phyloP scores from a whole-genome alignment of 2,797 vertebrate species.

The Agapornis canus region DNA sequence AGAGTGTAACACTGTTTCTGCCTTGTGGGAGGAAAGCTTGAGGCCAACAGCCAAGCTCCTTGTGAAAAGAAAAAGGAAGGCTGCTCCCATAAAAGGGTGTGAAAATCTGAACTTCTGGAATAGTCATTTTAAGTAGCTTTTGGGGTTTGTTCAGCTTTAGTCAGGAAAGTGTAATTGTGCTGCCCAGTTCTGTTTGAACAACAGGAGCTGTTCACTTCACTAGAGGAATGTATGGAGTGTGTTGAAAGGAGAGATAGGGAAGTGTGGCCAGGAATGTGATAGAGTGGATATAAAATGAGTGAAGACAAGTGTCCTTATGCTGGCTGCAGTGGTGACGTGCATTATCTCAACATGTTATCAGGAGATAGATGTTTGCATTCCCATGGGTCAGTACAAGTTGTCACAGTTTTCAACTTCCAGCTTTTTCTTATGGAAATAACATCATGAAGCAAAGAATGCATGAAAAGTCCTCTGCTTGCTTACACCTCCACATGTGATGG shows the following conservation, averaged over 20 bases:
- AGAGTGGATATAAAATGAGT: slow-evolving; percentile 45
- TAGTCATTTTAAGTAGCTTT: neutral
- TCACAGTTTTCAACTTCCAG: slow-evolving; percentile 52
- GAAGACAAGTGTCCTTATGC: slow-evolving; percentile 62
- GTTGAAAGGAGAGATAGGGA: slow-evolving; percentile 63
- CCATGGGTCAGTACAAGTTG: slow-evolving; percentile 27
- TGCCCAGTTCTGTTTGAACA: slow-evolving; percentile 11
- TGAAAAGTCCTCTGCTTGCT: neutral
- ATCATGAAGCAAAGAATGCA: slow-evolving; percentile 12
- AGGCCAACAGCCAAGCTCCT: neutral
- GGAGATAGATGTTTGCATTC: slow-evolving; percentile 51
- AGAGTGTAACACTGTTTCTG: neutral
- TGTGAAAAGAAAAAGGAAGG: neutral
- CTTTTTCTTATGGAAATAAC: slow-evolving; percentile 56
- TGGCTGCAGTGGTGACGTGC: slow-evolving; percentile 41
- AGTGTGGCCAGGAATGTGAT: slow-evolving; percentile 54
- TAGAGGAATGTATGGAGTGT: slow-evolving; percentile 23
- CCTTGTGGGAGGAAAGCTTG: neutral
- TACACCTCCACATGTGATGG: neutral
- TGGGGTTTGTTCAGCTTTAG: neutral
- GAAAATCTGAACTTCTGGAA: slow-evolving; percentile 3
- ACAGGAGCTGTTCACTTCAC: neutral
- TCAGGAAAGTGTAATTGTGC: neutral
- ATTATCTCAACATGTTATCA: slow-evolving; percentile 46
- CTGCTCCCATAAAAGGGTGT: neutral